Evolutionary conservation across 2,888 invertebrate species (phyloP), one percentile per base, ranked within the genome.

Genomic region (Hydrotaea cyrtoneurina): DNA sequence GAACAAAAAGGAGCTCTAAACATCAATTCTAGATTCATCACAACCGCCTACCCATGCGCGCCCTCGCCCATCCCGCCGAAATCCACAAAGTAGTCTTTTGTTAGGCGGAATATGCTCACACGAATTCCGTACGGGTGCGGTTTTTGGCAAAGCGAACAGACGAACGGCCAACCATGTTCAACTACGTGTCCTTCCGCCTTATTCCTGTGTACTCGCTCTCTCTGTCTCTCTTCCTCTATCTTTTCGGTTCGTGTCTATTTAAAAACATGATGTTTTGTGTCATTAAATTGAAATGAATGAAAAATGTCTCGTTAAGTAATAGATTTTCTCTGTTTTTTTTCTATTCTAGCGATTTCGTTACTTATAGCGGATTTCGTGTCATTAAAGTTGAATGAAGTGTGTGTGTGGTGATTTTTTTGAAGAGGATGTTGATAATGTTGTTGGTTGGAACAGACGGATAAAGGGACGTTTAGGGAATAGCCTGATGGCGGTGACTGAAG

Each of bases 261-360:
- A 62, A 62, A 59, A 79, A 39, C 36, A 73, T 23, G 36, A 76
- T 73, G 76, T 59, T 80, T 55, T 77, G 36, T 53, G 72, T 43
- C 62, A 79, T 76, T 82, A 76, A 72, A 71, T 76, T 76, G 79
- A 77, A 64, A 62, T 71, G 62, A 57, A 73, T 78, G 19, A 77
- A 50, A 62, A 4, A 7, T 69, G 17, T 43, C 46, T 46, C 64
- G 17, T 31, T 72, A 64, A 64, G 26, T 59, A 72, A 62, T 62
- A 74, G 59, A 78, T 75, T 78, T 43, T 62, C 69, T 78, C 74
- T 53, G 71, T 75, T 64, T 53, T 71, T 21, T n/a, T 23, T 64
- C n/a, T n/a, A 11, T 64, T 43, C 21, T 8, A 4, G 8, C 39
- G 39, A 15, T 26, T 59, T 23, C 26, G 23, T 59, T 59, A 59